These are phyloP conservation scores for Clepsis dumicolana DNA, from an alignment of 2,888 invertebrate species.

Conservation along the genomic window DNA sequence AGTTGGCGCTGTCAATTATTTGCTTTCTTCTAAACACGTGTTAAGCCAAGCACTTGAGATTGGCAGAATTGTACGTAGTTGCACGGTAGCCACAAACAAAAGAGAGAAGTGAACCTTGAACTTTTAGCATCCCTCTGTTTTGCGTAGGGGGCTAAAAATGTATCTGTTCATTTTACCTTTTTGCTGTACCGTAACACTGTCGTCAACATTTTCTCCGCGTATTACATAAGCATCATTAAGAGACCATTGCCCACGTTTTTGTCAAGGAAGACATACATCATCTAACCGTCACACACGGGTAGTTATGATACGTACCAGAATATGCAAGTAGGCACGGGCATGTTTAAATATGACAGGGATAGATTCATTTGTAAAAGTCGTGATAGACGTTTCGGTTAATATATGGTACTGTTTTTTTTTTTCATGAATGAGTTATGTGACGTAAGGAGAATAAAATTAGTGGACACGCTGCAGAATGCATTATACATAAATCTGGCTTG, in stretches of 20 bases:
- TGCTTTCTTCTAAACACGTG: too few species aligned
- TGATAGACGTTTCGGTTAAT: neutral
- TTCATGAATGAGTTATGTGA: neutral
- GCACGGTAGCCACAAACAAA: too few species aligned
- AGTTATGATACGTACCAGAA: neutral
- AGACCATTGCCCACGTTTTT: neutral
- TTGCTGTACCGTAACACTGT: neutral
- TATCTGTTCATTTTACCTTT: too few species aligned
- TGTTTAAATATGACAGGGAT: neutral
- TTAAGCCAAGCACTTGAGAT: too few species aligned
- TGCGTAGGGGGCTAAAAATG: too few species aligned
- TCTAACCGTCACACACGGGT: conserved; percentile 2
- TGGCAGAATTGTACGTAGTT: too few species aligned
- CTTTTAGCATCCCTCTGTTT: too few species aligned
- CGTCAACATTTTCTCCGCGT: conserved; percentile 6
- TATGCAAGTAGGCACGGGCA: conserved; percentile 11
- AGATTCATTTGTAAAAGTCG: conserved; percentile 13
- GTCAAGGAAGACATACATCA: conserved; percentile 17
- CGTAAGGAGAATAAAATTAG: neutral
- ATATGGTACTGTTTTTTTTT: neutral
- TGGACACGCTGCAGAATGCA: neutral
- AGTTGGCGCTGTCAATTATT: too few species aligned
- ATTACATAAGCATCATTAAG: neutral
- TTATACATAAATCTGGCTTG: neutral
- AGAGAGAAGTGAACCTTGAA: too few species aligned